A percentile compares a stretch with the other conserved stretches of the same genome.
These are phyloP conservation scores for Conistra vaccinii DNA, from an alignment of 2,888 invertebrate species.

Conservation along the genomic window DNA sequence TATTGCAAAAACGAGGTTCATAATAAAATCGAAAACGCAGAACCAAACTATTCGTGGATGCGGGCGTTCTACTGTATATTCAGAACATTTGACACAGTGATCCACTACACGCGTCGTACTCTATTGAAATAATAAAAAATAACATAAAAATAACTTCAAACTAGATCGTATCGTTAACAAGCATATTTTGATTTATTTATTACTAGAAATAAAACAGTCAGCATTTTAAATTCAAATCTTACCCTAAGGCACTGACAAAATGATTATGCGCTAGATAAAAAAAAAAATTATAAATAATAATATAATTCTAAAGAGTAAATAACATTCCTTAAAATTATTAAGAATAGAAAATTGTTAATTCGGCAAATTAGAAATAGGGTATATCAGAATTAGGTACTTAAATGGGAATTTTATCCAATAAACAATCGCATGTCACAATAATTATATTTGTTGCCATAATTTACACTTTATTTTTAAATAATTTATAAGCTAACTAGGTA, in stretches of 20 bases:
- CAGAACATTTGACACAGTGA: constrained; percentile 86
- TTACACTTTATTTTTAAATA: constrained; percentile 43
- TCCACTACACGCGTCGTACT: constrained; percentile 71
- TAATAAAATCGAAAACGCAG: constrained; percentile 17
- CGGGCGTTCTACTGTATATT: constrained; percentile 60
- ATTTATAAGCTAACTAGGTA: constrained; percentile 40
- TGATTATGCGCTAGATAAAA: constrained; percentile 84
- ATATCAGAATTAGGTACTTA: constrained; percentile 59
- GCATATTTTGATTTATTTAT: constrained; percentile 77
- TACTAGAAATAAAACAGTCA: constrained; percentile 80
- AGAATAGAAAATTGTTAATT: constrained; percentile 81
- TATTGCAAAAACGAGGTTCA: constrained; percentile 18
- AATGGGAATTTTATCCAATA: constrained; percentile 54
- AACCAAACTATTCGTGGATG: constrained; percentile 33
- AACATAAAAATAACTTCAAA: constrained; percentile 70
- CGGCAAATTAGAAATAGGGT: constrained; percentile 75
- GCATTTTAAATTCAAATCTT: constrained; percentile 82
- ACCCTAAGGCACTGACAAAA: constrained; percentile 89
- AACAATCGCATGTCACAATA: constrained; percentile 51
- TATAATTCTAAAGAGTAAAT: constrained; percentile 85
- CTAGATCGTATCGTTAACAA: constrained; percentile 74
- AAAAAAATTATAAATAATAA: constrained; percentile 82
- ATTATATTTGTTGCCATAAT: constrained; percentile 43
- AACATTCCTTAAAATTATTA: constrained; percentile 86
- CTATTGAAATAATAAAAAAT: constrained; percentile 68